Evolutionary conservation across 1,140 invertebrate genomes (phyloP), one percentile per base, ranked within the genome.

Genomic region (Sminthurinus signatus): DNA sequence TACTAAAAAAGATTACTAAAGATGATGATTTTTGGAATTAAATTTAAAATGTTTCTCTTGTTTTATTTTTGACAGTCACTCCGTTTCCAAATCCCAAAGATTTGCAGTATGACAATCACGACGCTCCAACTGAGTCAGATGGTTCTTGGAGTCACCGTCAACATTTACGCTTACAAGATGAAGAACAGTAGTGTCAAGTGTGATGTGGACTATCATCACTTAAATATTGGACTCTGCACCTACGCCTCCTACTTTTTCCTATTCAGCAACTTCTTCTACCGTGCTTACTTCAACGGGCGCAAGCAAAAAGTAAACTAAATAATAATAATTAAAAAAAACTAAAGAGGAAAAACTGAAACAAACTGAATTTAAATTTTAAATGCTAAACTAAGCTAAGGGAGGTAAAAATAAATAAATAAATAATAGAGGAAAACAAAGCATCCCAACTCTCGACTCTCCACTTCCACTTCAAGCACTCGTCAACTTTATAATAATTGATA

Each of bases 221-320:
- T 96, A 60, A 88, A 87, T 73, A 83, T 94, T 31, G 93, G 91
- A 25, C 84, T 95, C 70, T 81, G 88, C 29, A 97, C 97, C 91
- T 97, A 97, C 79, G 89, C 91, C 75, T 92, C 89, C 64, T 94
- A 93, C 76, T 92, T 93, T 75, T 85, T 93, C 15, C 81, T 95
- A 0, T 95, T 94, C 75, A 88, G 88, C 31, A 81, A 84, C 69
- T 94, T 94, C 84, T 95, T 95, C 82, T 88, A 90, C 77, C 88
- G 89, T 74, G 83, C 88, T 12, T 94, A 95, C 76, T 77, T 96
- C 21, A 31, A 54, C 12, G 28, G 25, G 25, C 2, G 23, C 3
- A 23, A 59, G 23, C 10, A 52, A 5, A n/a, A 46, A 46, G 4
- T 46, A 46, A n/a, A 21, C 5, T 17, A 17, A 46, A 46, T 8